phyloP scores from a whole-genome alignment of 1,140 invertebrate genomes.

The Stegodyphus mimosarum region DNA sequence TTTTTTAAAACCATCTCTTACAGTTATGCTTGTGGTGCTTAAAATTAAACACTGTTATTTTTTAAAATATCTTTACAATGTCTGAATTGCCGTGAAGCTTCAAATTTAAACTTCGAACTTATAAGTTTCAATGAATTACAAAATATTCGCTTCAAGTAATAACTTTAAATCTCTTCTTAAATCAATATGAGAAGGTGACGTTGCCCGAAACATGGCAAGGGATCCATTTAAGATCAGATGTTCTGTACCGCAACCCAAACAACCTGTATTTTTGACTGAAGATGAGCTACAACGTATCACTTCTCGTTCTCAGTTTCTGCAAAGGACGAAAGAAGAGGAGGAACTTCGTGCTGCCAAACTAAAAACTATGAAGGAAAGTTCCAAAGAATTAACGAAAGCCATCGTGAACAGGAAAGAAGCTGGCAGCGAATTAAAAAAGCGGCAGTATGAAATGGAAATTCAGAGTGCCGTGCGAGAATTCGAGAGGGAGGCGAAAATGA shows the following conservation, averaged over 20 bases:
- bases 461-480: not conserved
- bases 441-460: not conserved
- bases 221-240: conserved; percentile 23
- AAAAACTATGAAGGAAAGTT: not conserved
- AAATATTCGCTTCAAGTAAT: no score
- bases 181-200: no score
- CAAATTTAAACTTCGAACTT: no score
- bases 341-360: not conserved
- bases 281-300: not conserved
- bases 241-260: not conserved
- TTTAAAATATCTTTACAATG: no score
- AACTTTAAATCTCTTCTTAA: no score
- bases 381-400: not conserved
- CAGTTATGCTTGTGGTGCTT: no score
- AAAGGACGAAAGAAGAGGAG: not conserved
- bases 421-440: conserved; percentile 7
- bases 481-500: not conserved
- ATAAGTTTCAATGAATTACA: no score
- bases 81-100: no score
- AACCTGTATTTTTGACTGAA: not conserved
- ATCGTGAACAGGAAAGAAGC: not conserved
- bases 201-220: not conserved
- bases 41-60: no score
- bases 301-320: not conserved
- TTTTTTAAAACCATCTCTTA: no score